Evolutionary conservation across 2,113 vertebrate species (phyloP).

Genomic region (Nymphicus hollandicus): DNA sequence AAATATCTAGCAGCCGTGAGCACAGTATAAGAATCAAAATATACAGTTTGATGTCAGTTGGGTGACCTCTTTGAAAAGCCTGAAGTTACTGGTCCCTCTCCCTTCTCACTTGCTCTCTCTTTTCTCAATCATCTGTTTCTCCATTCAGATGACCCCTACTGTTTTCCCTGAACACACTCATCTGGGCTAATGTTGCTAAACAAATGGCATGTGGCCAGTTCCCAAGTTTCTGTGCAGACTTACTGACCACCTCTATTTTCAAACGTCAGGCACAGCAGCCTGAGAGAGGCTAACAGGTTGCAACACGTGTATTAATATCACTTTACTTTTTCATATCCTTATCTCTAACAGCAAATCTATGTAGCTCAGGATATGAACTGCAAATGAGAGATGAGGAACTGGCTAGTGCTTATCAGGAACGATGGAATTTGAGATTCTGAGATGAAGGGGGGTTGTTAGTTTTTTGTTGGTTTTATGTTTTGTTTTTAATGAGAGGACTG

Average conservation of each 20-base stretch:
- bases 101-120: not conserved
- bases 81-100: not conserved
- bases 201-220: not conserved
- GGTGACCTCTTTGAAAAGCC: not conserved
- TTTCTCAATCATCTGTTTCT: not conserved
- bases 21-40: not conserved
- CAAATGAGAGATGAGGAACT: slow-evolving; percentile 47
- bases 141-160: not conserved
- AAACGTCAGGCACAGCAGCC: not conserved
- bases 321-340: not conserved
- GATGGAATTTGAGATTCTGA: slow-evolving; percentile 47
- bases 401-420: not conserved
- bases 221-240: not conserved
- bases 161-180: not conserved
- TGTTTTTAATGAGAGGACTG: slow-evolving; percentile 19
- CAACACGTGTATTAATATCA: not conserved
- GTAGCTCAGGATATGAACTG: slow-evolving; percentile 47
- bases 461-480: not conserved
- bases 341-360: slow-evolving; percentile 36
- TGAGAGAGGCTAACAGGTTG: not conserved
- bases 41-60: not conserved
- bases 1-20: not conserved
- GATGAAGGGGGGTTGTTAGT: not conserved
- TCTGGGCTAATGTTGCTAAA: not conserved
- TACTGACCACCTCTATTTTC: not conserved